A percentile compares a stretch with the other conserved stretches of the same genome.
Conservation (phyloP, 2,113 vertebrate species). For the Corydoras sp. region DNA sequence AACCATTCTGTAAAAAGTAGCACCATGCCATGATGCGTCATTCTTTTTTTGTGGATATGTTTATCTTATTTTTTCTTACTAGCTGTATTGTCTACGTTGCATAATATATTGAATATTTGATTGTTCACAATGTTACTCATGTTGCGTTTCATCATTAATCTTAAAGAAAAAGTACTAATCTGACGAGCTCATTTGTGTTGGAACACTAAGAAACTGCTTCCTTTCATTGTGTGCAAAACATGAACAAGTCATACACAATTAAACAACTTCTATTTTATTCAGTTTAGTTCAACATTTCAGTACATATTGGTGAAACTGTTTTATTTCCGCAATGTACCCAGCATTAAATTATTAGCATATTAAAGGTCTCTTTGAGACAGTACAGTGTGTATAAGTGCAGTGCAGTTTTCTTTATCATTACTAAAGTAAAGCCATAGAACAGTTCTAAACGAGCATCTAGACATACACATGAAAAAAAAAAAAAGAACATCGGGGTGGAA, state of each 20-base stretch:
- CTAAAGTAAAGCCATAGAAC: slow-evolving; percentile 27
- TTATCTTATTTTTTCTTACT: too few relatives aligned
- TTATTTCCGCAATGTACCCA: slow-evolving; percentile 25
- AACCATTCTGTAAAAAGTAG: too few relatives aligned
- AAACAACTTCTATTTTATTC: neutral
- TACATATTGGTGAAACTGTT: slow-evolving; percentile 1
- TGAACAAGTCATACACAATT: neutral
- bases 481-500: neutral
- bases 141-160: too few relatives aligned
- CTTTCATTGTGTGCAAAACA: too few relatives aligned
- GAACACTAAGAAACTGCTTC: too few relatives aligned
- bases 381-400: slow-evolving; percentile 12
- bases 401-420: slow-evolving; percentile 4
- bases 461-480: slow-evolving; percentile 19
- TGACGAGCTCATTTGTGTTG: too few relatives aligned
- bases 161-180: too few relatives aligned
- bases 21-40: too few relatives aligned
- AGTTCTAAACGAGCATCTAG: slow-evolving; percentile 35
- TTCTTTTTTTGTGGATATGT: too few relatives aligned
- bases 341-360: slow-evolving; percentile 25
- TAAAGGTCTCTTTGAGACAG: slow-evolving; percentile 15
- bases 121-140: too few relatives aligned
- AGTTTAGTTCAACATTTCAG: slow-evolving; percentile 16
- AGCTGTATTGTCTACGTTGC: too few relatives aligned
- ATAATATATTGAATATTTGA: too few relatives aligned